These are phyloP conservation scores for Panagrolaimus sp. DNA, from an alignment of 1,140 invertebrate genomes.

Conservation along the genomic window DNA sequence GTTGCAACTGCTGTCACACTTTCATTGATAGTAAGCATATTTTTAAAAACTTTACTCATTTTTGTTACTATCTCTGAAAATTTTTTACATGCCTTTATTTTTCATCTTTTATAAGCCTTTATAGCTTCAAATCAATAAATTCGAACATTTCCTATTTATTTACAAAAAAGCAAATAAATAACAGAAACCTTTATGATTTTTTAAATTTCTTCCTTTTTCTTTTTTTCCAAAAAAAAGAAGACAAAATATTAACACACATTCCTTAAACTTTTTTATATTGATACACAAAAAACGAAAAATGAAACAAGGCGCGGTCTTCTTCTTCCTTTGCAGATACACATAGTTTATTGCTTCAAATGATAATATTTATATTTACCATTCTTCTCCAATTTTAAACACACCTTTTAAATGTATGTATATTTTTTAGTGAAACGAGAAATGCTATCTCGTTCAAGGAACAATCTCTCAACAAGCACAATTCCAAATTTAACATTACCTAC, in stretches of 20 bases:
- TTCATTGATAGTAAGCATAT: too few species aligned
- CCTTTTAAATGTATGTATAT: too few species aligned
- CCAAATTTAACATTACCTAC: not conserved
- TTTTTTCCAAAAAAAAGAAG: not conserved
- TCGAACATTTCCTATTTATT: too few species aligned
- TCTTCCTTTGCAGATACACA: not conserved
- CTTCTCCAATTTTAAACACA: not conserved
- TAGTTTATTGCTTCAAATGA: not conserved
- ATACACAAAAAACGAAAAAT: not conserved
- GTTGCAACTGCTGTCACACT: too few species aligned
- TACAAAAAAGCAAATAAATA: too few species aligned
- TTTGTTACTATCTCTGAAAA: too few species aligned
- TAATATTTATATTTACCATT: not conserved
- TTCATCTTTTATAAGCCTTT: too few species aligned
- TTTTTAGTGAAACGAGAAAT: slow-evolving; percentile 11
- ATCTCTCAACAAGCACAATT: not conserved
- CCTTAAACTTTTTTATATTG: not conserved
- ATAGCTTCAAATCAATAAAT: too few species aligned
- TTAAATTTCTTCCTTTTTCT: too few species aligned
- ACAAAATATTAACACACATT: not conserved
- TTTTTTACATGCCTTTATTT: too few species aligned
- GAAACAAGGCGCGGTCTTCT: not conserved
- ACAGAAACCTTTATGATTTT: too few species aligned
- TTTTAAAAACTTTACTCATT: too few species aligned
- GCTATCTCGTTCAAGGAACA: not conserved